Evolutionary conservation across 2,797 vertebrate species (phyloP).

Genomic region (Myotis pilosus): DNA sequence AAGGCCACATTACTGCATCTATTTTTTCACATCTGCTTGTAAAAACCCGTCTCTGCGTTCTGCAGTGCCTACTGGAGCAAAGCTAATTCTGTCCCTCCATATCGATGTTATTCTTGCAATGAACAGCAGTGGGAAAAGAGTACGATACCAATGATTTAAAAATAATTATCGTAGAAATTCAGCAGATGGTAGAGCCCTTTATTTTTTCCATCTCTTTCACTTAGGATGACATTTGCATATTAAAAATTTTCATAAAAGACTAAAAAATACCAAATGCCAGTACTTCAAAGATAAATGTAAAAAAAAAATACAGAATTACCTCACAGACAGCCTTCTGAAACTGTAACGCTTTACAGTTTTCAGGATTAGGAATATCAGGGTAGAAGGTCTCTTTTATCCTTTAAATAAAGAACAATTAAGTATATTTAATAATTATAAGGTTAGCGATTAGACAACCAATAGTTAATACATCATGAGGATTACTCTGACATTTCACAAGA

Average conservation of each 20-base stretch:
- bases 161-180: background rate
- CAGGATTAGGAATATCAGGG: conserved; percentile 96
- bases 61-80: background rate
- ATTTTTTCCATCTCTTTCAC: background rate
- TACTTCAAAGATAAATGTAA: background rate
- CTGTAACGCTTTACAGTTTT: conserved; percentile 88
- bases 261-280: background rate
- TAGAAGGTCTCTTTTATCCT: conserved; percentile 98
- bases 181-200: background rate
- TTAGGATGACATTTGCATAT: background rate
- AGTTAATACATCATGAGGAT: background rate
- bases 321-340: conserved; percentile 86
- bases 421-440: conserved; percentile 40
- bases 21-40: background rate
- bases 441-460: background rate
- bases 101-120: background rate
- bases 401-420: conserved; percentile 66
- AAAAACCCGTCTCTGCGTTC: background rate
- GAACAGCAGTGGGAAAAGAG: background rate
- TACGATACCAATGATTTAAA: background rate
- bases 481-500: background rate
- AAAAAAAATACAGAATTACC: conserved; percentile 75
- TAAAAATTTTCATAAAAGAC: background rate
- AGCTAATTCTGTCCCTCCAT: background rate
- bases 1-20: background rate